Base-by-base conservation (phyloP, 2,888 invertebrate genomes). In the Hedya salicella region DNA sequence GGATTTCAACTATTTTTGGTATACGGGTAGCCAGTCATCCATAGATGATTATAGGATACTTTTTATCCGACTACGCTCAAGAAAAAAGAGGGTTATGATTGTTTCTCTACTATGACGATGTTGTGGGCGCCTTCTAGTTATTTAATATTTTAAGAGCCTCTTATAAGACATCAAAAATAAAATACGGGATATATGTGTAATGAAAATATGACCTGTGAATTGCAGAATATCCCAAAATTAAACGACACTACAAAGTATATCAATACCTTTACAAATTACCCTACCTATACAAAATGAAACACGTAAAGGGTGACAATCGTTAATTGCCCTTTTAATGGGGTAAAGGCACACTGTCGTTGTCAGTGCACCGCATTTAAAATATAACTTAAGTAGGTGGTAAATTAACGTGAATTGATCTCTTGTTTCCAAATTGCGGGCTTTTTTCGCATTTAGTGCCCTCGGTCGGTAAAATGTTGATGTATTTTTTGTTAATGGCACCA, bases 381-480 rank as follows among this genome's bases (percentile, higher is more conserved):
- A 81, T 79, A 73, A 81, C 80, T 83, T 82, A 85, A 85, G 82
- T 79, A 79, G 70, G 75, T 76, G 76, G 81, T 86, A 84, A 86
- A 86, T 87, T 83, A 78, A 76, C 73, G 78, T 77, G 71, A 79
- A 82, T 78, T 81, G 80, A 82, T 79, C 78, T 76, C 79, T 82
- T 81, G 81, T 82, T 81, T 79, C 71, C 74, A 79, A 80, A 81
- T 75, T 44, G 49, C 61, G 69, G 72, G 53, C 68, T 57, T 57
- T 61, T 65, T 42, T 46, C 21, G n/a, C 66, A 62, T 81, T 82
- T 85, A 84, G 85, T 82, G 82, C 78, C 76, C 73, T 67, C 70
- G 67, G 73, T 77, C 72, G 78, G 81, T 83, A 85, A 85, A 82
- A 79, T 73, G 80, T 82, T 82, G 81, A 82, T 82, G 83, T 80